Base-by-base conservation (phyloP, 1,140 invertebrate species). In the Aphelinus certus region DNA sequence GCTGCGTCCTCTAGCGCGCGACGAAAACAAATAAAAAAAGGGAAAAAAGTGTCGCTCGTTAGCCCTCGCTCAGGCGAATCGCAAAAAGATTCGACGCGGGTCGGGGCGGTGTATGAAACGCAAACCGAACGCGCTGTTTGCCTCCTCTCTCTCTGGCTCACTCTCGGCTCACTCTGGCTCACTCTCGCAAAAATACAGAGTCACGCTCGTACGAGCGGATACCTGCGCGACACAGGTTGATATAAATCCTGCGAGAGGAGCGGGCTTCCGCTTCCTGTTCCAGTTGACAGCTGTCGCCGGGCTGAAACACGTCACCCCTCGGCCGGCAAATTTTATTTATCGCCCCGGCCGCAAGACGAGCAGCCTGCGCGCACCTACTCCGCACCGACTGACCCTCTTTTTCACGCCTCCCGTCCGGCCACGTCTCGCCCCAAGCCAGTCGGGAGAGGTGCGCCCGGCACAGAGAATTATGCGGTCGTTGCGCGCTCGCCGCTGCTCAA, bases 271-370 rank as follows among this genome's bases (percentile, higher is more conserved):
- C 76, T 81, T 82, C 81, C 83, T 78, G 75, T 81, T 82, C 61
- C 73, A 70, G 77, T 81, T 84, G 83, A 82, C 82, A 83, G 79
- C 79, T 82, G 80, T 83, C 83, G 79, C 75, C 79, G 74, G 49
- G 76, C 68, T 79, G 76, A 79, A 81, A 82, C 79, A 78, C 80
- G 76, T 81, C 79, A 78, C 78, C 80, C 73, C 72, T 81, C 81
- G 81, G 80, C 79, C 80, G 73, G 78, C 26, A 70, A 79, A 81
- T 81, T 80, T 82, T 81, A 82, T 83, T 83, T 82, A 82, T 81
- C 76, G 79, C 57, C 76, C 53, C 68, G 73, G 26, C 47, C 1
- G 42, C 9, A 10, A 63, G 62, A 7, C 3, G 3, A 3, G 55
- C 3, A 10, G 2, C 26, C 7, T 9, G 60, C 7, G 60, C 26